These are phyloP conservation scores for Tiliacea aurago DNA, from an alignment of 2,888 invertebrate species.

Conservation along the genomic window DNA sequence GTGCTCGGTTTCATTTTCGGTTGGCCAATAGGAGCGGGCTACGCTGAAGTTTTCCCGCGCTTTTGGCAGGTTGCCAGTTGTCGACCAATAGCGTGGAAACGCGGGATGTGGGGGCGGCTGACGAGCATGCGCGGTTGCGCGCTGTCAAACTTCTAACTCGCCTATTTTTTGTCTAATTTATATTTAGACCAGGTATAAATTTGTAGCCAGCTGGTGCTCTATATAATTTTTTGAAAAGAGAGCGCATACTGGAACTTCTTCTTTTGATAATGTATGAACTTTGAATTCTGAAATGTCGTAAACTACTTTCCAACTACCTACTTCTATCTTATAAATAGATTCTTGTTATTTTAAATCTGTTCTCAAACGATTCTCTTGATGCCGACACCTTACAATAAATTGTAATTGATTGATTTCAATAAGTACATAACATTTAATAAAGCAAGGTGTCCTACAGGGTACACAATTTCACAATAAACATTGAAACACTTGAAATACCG, in stretches of 20 bases:
- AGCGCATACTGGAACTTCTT: constrained; percentile 3
- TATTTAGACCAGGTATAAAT: constrained; percentile 70
- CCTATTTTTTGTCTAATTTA: constrained; percentile 72
- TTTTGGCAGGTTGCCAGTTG: constrained; percentile 86
- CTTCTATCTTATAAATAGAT: not conserved
- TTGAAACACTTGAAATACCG: constrained; percentile 73
- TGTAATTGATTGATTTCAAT: not conserved
- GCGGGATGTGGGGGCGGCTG: constrained; percentile 79
- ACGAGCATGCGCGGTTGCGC: constrained; percentile 73
- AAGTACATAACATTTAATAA: not conserved
- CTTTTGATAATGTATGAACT: constrained; percentile 4
- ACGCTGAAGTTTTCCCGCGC: constrained; percentile 83
- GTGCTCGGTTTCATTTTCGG: constrained; percentile 87
- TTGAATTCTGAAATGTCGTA: not conserved
- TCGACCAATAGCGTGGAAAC: constrained; percentile 82
- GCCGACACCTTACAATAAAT: not conserved
- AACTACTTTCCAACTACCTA: not conserved
- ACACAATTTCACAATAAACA: constrained; percentile 53
- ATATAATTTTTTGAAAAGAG: constrained; percentile 36
- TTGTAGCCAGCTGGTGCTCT: constrained; percentile 66
- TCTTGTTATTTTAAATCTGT: not conserved
- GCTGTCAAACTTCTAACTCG: constrained; percentile 70
- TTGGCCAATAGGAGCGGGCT: constrained; percentile 81
- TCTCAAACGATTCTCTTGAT: not conserved
- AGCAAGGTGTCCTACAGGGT: not conserved